Percentiles rank a stretch among this genome's conserved stretches.
Evolutionary conservation across 2,797 vertebrate species (phyloP).

Genomic region (Erithacus rubecula): DNA sequence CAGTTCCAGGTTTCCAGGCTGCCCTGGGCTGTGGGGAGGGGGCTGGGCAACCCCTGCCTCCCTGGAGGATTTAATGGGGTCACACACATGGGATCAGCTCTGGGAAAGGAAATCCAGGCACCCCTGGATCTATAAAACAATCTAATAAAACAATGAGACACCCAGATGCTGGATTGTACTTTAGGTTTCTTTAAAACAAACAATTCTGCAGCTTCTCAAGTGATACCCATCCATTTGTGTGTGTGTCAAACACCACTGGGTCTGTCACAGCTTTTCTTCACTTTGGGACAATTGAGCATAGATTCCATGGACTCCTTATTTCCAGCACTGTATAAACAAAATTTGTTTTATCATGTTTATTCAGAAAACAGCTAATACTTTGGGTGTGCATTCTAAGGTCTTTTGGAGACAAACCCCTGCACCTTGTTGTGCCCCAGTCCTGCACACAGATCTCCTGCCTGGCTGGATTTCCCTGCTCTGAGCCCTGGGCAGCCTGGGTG

Average conservation of each 20-base stretch:
- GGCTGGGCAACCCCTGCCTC: too few species aligned
- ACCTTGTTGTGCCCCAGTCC: not conserved
- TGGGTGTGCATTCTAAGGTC: not conserved
- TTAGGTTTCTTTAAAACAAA: not conserved
- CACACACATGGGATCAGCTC: rapidly evolving
- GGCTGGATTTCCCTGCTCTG: not conserved
- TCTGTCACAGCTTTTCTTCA: not conserved
- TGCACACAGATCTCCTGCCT: not conserved
- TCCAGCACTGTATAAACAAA: slow-evolving; percentile 6
- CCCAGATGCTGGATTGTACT: not conserved
- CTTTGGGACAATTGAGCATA: not conserved
- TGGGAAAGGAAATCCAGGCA: rapidly evolving
- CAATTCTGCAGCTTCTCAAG: not conserved
- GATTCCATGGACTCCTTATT: not conserved
- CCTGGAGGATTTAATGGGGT: rapidly evolving
- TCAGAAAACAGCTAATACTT: slow-evolving; percentile 9
- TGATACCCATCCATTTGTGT: not conserved
- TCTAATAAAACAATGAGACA: not conserved
- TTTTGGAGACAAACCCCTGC: not conserved
- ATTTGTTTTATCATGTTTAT: slow-evolving; percentile 13
- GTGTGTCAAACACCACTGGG: not conserved
- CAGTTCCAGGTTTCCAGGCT: not conserved
- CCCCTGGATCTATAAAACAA: not conserved
- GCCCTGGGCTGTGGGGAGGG: rapidly evolving
- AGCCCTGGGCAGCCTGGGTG: rapidly evolving